These are phyloP conservation scores for Hirtodrosophila duncani DNA, from an alignment of 2,888 invertebrate genomes.

Conservation along the genomic window DNA sequence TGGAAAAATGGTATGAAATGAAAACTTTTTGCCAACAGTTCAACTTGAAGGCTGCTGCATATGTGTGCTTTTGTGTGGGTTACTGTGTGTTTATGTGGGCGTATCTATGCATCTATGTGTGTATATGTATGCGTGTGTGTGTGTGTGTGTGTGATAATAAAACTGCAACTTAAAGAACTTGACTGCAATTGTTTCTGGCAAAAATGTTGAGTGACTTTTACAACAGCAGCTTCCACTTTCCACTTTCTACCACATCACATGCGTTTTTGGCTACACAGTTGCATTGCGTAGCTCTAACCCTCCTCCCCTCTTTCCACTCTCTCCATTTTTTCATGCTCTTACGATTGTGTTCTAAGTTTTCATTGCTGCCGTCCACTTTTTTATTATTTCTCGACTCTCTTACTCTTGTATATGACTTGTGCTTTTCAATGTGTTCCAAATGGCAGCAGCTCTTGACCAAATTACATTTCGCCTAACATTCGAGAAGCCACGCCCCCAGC, in stretches of 20 bases:
- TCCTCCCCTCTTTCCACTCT: slow-evolving; percentile 6
- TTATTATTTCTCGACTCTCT: slow-evolving; percentile 1
- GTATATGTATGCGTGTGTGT: slow-evolving; percentile 1
- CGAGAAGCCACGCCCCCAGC: slow-evolving; percentile 18
- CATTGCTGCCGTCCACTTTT: slow-evolving; percentile 22
- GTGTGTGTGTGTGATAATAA: slow-evolving; percentile 54
- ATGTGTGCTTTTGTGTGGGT: neutral
- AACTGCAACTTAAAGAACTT: slow-evolving; percentile 71
- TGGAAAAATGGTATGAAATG: slow-evolving; percentile 56
- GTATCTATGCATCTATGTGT: slow-evolving; percentile 7
- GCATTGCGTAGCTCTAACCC: slow-evolving; percentile 41
- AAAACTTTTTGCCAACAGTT: slow-evolving; percentile 54
- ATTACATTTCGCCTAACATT: slow-evolving; percentile 54
- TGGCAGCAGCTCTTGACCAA: slow-evolving; percentile 36
- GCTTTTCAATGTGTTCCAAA: slow-evolving; percentile 26
- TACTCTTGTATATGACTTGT: slow-evolving; percentile 56
- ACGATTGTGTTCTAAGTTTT: slow-evolving; percentile 61
- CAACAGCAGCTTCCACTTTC: slow-evolving; percentile 37
- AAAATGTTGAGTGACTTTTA: slow-evolving; percentile 71
- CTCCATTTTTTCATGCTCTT: slow-evolving; percentile 27
- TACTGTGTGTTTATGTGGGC: neutral
- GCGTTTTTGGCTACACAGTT: slow-evolving; percentile 38
- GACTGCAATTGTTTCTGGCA: slow-evolving; percentile 70
- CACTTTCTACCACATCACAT: slow-evolving; percentile 32
- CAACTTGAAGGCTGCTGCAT: slow-evolving; percentile 2